These are phyloP conservation scores for Nannoperca obscura DNA, from an alignment of 2,797 vertebrate species.

Conservation along the genomic window DNA sequence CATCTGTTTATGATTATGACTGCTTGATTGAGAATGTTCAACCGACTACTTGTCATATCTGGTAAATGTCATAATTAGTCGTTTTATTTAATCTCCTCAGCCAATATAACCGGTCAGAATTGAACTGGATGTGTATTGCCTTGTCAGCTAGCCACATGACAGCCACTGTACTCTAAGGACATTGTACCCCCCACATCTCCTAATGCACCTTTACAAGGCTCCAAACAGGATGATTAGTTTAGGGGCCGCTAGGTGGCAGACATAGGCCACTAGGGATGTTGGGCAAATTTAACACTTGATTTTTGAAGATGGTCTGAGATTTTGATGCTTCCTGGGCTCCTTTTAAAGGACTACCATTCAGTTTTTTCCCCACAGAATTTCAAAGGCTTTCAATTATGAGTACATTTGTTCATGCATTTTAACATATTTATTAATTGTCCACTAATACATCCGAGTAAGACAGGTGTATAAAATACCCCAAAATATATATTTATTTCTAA, in stretches of 20 bases:
- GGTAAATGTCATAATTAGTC: slow-evolving; percentile 48
- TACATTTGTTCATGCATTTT: slow-evolving; percentile 3
- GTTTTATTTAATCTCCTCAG: slow-evolving; percentile 33
- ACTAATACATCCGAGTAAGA: not conserved
- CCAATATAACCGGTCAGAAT: slow-evolving; percentile 8
- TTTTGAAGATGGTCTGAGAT: slow-evolving; percentile 17
- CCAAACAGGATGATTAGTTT: slow-evolving; percentile 14
- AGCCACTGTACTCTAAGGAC: not conserved
- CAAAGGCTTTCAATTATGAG: slow-evolving; percentile 5
- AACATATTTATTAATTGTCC: not conserved
- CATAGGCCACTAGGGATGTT: slow-evolving; percentile 55
- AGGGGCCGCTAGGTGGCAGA: slow-evolving; percentile 73
- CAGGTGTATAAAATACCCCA: not conserved
- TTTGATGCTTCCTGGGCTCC: slow-evolving; percentile 11
- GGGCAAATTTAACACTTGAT: slow-evolving; percentile 33
- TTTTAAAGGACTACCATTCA: not conserved
- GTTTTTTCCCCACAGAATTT: slow-evolving; percentile 1
- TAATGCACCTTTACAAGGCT: slow-evolving; percentile 28
- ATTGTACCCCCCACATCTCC: not conserved
- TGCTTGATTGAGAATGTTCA: slow-evolving; percentile 52
- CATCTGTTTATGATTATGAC: slow-evolving; percentile 66
- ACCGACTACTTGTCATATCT: slow-evolving; percentile 55
- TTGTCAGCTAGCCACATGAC: slow-evolving; percentile 18
- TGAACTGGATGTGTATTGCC: slow-evolving; percentile 16
- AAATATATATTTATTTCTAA: too few relatives aligned